A percentile compares a stretch with the other conserved stretches of the same genome.
These are phyloP conservation scores for Epizoanthus stellaris DNA, from an alignment of 92 coral and sea anemone genomes.

Conservation along the genomic window DNA sequence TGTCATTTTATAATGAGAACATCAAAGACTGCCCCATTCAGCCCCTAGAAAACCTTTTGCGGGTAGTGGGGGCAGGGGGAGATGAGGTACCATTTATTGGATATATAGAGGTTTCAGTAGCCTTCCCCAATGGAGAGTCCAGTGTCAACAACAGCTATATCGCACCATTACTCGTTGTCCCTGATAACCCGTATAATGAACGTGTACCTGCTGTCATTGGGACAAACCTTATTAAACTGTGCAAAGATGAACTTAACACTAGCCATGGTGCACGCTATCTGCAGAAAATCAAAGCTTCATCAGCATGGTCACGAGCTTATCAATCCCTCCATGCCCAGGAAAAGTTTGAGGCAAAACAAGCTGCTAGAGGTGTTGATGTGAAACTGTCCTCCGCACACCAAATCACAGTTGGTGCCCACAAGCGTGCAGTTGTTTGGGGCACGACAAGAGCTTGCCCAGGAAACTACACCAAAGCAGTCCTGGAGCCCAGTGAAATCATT, in stretches of 20 bases:
- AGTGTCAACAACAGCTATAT: conserved; percentile 4
- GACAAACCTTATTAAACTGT: conserved; percentile 45
- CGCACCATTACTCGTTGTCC: conserved; percentile 49
- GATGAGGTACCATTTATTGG: conserved; percentile 59
- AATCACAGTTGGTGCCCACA: conserved; percentile 52
- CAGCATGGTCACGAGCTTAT: conserved; percentile 54
- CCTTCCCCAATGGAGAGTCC: conserved; percentile 36
- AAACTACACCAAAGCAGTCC: conserved; percentile 15
- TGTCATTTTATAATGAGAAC: conserved; percentile 32
- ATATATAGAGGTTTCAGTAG: conserved; percentile 20
- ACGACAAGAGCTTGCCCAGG: conserved; percentile 37
- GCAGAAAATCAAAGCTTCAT: conserved; percentile 20
- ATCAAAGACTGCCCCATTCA: conserved; percentile 17
- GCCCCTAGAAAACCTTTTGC: conserved; percentile 29
- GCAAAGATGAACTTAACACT: conserved; percentile 26
- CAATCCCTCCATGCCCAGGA: conserved; percentile 22
- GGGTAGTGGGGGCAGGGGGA: conserved; percentile 58
- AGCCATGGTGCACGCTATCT: conserved; percentile 23
- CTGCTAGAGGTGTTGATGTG: neutral
- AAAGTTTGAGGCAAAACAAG: conserved; percentile 15
- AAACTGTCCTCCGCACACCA: conserved; percentile 8
- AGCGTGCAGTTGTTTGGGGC: conserved; percentile 47
- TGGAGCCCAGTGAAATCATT: conserved; percentile 17
- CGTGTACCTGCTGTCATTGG: conserved; percentile 56
- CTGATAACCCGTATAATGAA: conserved; percentile 48